phyloP scores from a whole-genome alignment of 1,140 invertebrate species.

The Metopolophium dirhodum region DNA sequence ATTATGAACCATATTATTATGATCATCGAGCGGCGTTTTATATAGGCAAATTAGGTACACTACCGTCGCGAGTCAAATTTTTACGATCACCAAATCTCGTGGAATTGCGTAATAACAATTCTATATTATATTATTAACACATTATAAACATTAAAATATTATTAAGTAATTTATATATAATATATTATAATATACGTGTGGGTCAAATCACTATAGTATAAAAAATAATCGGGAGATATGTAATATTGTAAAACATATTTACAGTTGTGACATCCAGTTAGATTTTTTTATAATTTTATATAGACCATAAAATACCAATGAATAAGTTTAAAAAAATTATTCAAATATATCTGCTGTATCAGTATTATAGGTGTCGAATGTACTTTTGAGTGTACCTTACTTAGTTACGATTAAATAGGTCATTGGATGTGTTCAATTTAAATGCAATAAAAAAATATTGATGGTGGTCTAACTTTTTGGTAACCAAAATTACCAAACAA shows the following conservation, averaged over 20 bases:
- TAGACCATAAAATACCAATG: no score
- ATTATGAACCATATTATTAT: background rate
- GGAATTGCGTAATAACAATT: background rate
- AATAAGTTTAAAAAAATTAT: no score
- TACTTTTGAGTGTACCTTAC: no score
- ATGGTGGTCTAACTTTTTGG: no score
- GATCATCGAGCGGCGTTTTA: background rate
- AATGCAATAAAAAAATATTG: no score
- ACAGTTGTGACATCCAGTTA: no score
- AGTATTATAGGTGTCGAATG: no score
- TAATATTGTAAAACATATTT: background rate
- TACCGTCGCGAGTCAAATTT: background rate
- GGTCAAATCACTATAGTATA: background rate
- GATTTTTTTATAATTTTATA: no score
- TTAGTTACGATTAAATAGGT: no score
- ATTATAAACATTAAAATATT: background rate
- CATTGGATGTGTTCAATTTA: no score
- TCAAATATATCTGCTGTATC: no score
- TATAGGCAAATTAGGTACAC: background rate
- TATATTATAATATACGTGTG: background rate
- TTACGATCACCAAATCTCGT: background rate
- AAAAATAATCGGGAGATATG: background rate
- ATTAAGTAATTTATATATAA: background rate
- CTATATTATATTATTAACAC: background rate
- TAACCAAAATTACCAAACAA: no score